Evolutionary conservation across 2,797 vertebrate species (phyloP).

Genomic region (Ciconia nigra): DNA sequence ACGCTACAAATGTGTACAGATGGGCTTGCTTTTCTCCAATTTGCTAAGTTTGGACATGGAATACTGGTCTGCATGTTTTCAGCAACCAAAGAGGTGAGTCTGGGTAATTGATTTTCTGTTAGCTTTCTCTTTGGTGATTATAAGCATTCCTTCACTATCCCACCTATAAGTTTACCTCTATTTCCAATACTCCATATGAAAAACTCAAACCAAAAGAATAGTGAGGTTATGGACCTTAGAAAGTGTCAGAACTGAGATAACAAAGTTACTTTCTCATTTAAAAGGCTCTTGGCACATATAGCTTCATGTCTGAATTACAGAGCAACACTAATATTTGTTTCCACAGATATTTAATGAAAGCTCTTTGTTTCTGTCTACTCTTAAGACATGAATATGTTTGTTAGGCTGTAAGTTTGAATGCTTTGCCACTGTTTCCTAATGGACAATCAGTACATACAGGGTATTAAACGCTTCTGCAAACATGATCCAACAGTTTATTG

Average conservation of each 20-base stretch:
- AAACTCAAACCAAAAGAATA: background rate
- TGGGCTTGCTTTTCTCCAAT: background rate
- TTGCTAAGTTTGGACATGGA: background rate
- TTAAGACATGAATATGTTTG: background rate
- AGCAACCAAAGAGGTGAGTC: background rate
- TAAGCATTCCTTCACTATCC: background rate
- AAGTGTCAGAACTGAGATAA: background rate
- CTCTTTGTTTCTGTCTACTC: background rate
- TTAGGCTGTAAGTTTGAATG: background rate
- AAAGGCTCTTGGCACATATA: background rate
- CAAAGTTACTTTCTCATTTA: background rate
- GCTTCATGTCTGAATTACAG: background rate
- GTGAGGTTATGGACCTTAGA: background rate
- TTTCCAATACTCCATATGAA: background rate
- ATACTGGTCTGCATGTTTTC: background rate
- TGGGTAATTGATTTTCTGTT: background rate
- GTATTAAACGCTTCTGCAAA: background rate
- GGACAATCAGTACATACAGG: background rate
- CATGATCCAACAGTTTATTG: background rate
- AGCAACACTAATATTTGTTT: background rate
- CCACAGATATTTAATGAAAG: background rate
- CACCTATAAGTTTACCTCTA: background rate
- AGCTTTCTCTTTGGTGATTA: background rate
- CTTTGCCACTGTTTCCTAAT: background rate
- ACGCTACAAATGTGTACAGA: rapidly evolving